Base-by-base conservation (phyloP, 1,140 invertebrate genomes). In the Pseudomyrmex gracilis region DNA sequence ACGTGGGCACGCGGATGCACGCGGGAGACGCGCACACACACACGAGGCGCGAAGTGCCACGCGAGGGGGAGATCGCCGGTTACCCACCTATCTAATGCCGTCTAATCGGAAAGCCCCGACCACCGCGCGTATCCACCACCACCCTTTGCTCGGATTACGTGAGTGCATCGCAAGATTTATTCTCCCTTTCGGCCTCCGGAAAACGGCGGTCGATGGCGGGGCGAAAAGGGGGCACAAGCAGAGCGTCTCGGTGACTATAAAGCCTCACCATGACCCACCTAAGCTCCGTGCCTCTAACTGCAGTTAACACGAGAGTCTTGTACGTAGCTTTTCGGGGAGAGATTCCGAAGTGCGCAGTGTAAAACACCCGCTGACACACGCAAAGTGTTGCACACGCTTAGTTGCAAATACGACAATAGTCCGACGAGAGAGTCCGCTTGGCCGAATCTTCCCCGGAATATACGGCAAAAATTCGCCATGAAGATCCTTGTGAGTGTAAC, bases 241-340 rank as follows among this genome's bases (percentile, higher is more conserved):
- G 71, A 87, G 76, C 53, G 83, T 78, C 64, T 43, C 74, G 84
- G 45, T 61, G 87, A 82, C 71, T 89, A 89, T 89, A 89, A 89
- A 89, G 51, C 71, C 87, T 71, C 87, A 80, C 60, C 76, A 68
- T 89, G 68, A 60, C 49, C 73, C 67, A 78, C 82, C 68, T 66
- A 70, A 43, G 53, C 77, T 57, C 22, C 71, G 73, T 84, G 86
- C 45, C 51, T 82, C 47, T 73, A 61, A 61, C 68, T 58, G 24
- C 63, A 57, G 84, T 63, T 77, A 67, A 73, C 13, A 67, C 70
- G 45, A 85, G 53, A 58, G 82, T 87, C 71, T 70, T 51, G 55
- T 53, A 85, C 57, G 71, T 70, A 55, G 10, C 53, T 71, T 49
- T 76, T 47, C 57, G 17, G 66, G 34, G 5, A 34, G 53, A 60